A percentile compares a stretch with the other conserved stretches of the same genome.
phyloP scores from a whole-genome alignment of 2,113 vertebrate genomes.

The Sardina pilchardus region DNA sequence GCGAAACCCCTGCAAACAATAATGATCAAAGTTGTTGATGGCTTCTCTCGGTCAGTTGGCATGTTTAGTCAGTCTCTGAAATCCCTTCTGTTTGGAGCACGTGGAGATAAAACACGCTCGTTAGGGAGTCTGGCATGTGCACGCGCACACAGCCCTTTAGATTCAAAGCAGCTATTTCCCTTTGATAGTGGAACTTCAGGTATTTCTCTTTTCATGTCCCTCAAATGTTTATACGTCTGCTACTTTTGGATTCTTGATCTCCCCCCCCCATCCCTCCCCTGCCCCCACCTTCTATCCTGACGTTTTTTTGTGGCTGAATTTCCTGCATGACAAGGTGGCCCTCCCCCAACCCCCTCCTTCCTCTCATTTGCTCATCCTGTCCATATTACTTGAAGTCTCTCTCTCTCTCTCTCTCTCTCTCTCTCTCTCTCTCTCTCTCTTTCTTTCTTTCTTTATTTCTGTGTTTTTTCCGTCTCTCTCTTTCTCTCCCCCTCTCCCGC shows the following conservation, averaged over 20 bases:
- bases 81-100: conserved; percentile 22
- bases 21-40: conserved; percentile 48
- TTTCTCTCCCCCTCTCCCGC: neutral
- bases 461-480: conserved; percentile 17
- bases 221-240: neutral
- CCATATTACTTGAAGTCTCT: conserved; percentile 21
- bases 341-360: neutral
- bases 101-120: conserved; percentile 38
- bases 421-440: neutral
- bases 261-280: no score
- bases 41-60: conserved; percentile 41
- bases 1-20: conserved; percentile 45
- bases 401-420: neutral
- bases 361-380: neutral
- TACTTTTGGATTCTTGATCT: neutral
- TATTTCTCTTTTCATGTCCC: conserved; percentile 38
- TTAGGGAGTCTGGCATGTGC: conserved; percentile 38
- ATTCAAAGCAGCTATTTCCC: conserved; percentile 33
- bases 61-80: conserved; percentile 31
- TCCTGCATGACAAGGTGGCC: neutral
- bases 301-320: neutral
- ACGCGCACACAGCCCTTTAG: conserved; percentile 22
- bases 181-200: conserved; percentile 40
- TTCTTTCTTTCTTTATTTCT: conserved; percentile 8
- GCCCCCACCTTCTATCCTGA: neutral